Evolutionary conservation across 2,797 vertebrate genomes (phyloP).

Genomic region (Philypnodon macrostomus): DNA sequence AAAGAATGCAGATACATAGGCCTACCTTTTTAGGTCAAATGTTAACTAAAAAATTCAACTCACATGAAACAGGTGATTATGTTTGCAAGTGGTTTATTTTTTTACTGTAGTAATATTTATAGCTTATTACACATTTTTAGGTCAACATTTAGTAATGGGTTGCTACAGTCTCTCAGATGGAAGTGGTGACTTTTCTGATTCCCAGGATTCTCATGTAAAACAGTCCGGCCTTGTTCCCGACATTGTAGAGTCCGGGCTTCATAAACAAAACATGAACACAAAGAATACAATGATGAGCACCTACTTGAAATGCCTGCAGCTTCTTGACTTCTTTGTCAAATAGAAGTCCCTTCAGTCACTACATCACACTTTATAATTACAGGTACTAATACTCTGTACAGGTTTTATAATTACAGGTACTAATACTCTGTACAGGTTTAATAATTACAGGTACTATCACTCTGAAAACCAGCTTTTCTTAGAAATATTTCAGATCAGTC

Average conservation of each 20-base stretch:
- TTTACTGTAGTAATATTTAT: no score
- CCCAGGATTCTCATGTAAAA: slow-evolving; percentile 50
- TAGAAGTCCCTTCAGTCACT: slow-evolving; percentile 32
- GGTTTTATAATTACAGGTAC: slow-evolving; percentile 16
- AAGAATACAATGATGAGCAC: slow-evolving; percentile 8
- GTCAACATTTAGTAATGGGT: no score
- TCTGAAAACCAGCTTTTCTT: slow-evolving; percentile 13
- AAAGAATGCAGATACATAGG: no score
- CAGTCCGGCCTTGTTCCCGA: slow-evolving; percentile 19
- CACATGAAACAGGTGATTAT: no score
- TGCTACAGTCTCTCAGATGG: slow-evolving; percentile 29
- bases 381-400: slow-evolving; percentile 59
- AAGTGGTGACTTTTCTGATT: slow-evolving; percentile 38
- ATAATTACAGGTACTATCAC: slow-evolving; percentile 43
- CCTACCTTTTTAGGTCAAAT: no score
- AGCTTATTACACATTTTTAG: no score
- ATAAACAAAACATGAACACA: slow-evolving; percentile 9
- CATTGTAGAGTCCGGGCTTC: slow-evolving; percentile 41
- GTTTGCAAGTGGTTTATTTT: no score
- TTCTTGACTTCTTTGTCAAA: slow-evolving; percentile 20
- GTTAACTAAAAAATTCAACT: no score
- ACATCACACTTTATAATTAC: slow-evolving; percentile 19
- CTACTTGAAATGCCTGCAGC: slow-evolving; percentile 1
- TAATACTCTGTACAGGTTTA: slow-evolving; percentile 57
- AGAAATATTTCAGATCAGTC: no score